Percentiles rank a stretch among this genome's conserved stretches.
Conservation (phyloP, 2,797 vertebrate genomes). For the Sciurus carolinensis region DNA sequence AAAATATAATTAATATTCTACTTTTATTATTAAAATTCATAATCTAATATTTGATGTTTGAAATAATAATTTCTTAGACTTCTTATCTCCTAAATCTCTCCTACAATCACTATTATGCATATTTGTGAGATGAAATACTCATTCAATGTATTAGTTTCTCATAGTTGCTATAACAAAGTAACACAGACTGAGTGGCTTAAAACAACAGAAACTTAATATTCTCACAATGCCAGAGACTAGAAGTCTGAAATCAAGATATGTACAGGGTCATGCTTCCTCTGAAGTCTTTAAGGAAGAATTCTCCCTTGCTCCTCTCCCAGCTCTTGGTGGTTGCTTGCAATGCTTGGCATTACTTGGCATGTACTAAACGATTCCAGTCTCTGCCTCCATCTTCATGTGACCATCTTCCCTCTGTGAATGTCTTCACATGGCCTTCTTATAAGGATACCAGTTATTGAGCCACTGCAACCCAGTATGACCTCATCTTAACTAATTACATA, state of each 20-base stretch:
- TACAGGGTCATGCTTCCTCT: neutral
- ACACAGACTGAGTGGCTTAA: neutral
- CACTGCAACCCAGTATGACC: neutral
- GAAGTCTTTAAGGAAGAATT: neutral
- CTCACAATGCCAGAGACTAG: neutral
- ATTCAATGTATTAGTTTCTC: neutral
- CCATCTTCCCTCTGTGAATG: neutral
- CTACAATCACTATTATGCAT: neutral
- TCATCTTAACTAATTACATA: neutral
- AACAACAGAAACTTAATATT: conserved; percentile 13
- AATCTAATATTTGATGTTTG: conserved; percentile 1
- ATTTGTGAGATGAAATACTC: conserved; percentile 8
- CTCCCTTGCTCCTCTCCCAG: neutral
- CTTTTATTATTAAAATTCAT: conserved; percentile 42
- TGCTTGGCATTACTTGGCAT: neutral
- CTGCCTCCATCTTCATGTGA: neutral
- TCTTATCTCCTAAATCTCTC: neutral
- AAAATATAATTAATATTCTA: conserved; percentile 15
- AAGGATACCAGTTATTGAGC: neutral
- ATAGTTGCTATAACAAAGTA: neutral
- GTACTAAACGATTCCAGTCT: neutral
- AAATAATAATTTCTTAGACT: conserved; percentile 49
- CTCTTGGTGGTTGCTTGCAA: neutral
- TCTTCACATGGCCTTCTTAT: neutral
- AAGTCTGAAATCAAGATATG: neutral